These are phyloP conservation scores for Drosophila paracracens DNA, from an alignment of 2,888 invertebrate genomes.

Conservation along the genomic window DNA sequence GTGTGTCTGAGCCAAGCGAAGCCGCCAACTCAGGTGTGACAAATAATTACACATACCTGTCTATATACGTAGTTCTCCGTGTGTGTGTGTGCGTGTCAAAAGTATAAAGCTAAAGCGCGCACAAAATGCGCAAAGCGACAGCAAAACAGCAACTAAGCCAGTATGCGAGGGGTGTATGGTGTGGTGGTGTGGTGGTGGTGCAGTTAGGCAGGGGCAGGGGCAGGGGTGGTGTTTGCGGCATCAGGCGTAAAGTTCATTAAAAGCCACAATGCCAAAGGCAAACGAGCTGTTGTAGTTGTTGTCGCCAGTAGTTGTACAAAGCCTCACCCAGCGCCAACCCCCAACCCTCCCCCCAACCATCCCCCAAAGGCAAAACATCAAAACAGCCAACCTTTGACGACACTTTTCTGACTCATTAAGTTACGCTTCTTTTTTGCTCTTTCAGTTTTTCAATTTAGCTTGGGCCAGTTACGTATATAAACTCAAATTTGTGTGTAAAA, in stretches of 20 bases:
- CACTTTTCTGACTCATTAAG: constrained; percentile 76
- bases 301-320: constrained; percentile 12
- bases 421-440: constrained; percentile 16
- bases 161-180: neutral
- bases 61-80: constrained; percentile 32
- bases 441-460: constrained; percentile 12
- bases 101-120: constrained; percentile 63
- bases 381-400: constrained; percentile 42
- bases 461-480: neutral
- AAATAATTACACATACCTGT: constrained; percentile 81
- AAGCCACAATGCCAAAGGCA: constrained; percentile 63
- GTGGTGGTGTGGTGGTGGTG: neutral
- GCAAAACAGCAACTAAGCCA: constrained; percentile 26
- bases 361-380: neutral
- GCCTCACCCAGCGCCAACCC: constrained; percentile 6
- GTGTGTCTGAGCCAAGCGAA: constrained; percentile 44
- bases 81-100: constrained; percentile 53
- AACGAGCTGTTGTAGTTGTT: constrained; percentile 38
- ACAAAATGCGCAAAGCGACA: constrained; percentile 69
- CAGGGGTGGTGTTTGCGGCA: constrained; percentile 5
- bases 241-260: constrained; percentile 76
- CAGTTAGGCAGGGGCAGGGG: neutral
- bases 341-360: neutral
- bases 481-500: neutral
- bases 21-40: constrained; percentile 84